These are phyloP conservation scores for Epicampocera succincta DNA, from an alignment of 2,888 invertebrate species.

Conservation along the genomic window DNA sequence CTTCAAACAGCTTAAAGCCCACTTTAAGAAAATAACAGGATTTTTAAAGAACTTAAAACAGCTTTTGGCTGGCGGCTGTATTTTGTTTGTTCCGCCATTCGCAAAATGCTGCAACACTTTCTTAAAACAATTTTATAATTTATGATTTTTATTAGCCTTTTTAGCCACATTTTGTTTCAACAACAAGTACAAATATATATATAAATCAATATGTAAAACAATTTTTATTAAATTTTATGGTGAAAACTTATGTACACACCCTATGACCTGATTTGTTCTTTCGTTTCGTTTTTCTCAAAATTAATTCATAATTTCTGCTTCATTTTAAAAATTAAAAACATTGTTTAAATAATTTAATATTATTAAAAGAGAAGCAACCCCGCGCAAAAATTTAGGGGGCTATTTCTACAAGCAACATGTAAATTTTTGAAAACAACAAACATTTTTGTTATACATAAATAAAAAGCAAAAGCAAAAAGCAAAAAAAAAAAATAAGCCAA, in stretches of 20 bases:
- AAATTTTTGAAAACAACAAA: slow-evolving; percentile 41
- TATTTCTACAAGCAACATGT: slow-evolving; percentile 45
- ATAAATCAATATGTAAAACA: slow-evolving; percentile 57
- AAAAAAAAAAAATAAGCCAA: slow-evolving; percentile 48
- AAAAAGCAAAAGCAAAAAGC: no score
- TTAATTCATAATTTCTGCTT: slow-evolving; percentile 57
- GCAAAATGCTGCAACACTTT: slow-evolving; percentile 21
- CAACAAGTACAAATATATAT: slow-evolving; percentile 69
- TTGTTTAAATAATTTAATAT: slow-evolving; percentile 34
- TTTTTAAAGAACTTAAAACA: no score
- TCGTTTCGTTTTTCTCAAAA: slow-evolving; percentile 54
- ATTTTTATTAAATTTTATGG: slow-evolving; percentile 64
- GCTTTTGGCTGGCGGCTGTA: no score
- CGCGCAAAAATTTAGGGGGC: slow-evolving; percentile 60
- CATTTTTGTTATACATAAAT: slow-evolving; percentile 5
- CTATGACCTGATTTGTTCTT: slow-evolving; percentile 68
- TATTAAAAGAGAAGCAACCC: slow-evolving; percentile 15
- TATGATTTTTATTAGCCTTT: slow-evolving; percentile 67
- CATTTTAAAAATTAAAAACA: slow-evolving; percentile 54
- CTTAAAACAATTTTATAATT: slow-evolving; percentile 42
- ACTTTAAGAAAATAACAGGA: no score
- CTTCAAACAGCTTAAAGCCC: no score
- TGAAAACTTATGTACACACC: slow-evolving; percentile 60
- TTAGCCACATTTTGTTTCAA: slow-evolving; percentile 69
- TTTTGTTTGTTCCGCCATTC: not conserved